Conservation (phyloP, 2,797 vertebrate species). For the Thalassophryne amazonica region DNA sequence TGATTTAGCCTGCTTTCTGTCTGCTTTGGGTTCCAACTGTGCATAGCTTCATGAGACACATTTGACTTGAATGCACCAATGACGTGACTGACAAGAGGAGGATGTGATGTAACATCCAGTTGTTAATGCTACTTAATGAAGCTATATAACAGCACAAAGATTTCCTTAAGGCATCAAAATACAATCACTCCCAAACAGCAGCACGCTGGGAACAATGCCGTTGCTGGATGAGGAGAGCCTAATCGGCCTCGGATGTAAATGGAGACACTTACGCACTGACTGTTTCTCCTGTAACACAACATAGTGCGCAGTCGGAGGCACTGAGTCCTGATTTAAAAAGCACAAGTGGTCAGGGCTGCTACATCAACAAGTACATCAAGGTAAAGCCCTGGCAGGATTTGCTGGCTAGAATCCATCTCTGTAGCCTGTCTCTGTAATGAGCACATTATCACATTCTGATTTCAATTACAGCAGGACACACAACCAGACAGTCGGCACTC, state of each 20-base stretch:
- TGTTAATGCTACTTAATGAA: constrained; percentile 41
- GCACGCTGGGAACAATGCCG: constrained; percentile 37
- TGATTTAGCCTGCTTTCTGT: too few species aligned
- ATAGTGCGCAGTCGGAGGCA: constrained; percentile 22
- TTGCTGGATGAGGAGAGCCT: constrained; percentile 57
- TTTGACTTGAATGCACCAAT: background rate
- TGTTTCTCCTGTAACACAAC: constrained; percentile 22
- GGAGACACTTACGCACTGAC: constrained; percentile 13
- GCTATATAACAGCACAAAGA: constrained; percentile 46
- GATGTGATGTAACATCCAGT: constrained; percentile 6
- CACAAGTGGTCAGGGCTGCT: constrained; percentile 56
- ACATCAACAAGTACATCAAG: constrained; percentile 52
- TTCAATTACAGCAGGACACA: constrained; percentile 74
- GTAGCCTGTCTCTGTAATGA: constrained; percentile 53
- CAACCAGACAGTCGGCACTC: constrained; percentile 65
- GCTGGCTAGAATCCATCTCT: constrained; percentile 42
- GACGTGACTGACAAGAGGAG: background rate
- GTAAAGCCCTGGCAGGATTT: constrained; percentile 22
- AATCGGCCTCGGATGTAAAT: constrained; percentile 54
- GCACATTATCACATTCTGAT: constrained; percentile 68
- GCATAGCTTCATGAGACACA: background rate
- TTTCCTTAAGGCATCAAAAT: constrained; percentile 52
- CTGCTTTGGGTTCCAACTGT: background rate
- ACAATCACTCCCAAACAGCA: constrained; percentile 31
- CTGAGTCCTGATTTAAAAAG: constrained; percentile 32